A percentile compares a stretch with the other conserved stretches of the same genome.
These are phyloP conservation scores for Chrosomus eos DNA, from an alignment of 2,797 vertebrate species.

Conservation along the genomic window DNA sequence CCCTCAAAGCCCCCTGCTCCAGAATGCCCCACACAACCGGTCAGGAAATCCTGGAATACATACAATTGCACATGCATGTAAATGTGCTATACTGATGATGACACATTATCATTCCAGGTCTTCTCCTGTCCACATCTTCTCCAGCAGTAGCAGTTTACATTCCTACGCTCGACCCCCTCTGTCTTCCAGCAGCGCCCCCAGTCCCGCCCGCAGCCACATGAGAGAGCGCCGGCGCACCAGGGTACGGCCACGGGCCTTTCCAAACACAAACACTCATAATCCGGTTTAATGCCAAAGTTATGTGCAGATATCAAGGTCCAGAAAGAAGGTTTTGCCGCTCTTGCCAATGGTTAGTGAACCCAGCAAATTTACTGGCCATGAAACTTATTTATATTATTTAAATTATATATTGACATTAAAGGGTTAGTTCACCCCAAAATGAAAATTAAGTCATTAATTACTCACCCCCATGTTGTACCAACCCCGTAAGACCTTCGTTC, in stretches of 20 bases:
- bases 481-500: no score
- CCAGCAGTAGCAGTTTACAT: slow-evolving; percentile 99
- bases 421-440: no score
- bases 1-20: slow-evolving; percentile 95
- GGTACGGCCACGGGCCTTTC: slow-evolving; percentile 66
- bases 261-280: neutral
- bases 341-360: neutral
- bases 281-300: neutral
- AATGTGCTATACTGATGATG: slow-evolving; percentile 53
- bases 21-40: slow-evolving; percentile 82
- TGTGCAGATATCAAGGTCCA: neutral
- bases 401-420: neutral
- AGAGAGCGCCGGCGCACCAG: slow-evolving; percentile 85
- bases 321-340: neutral
- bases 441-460: no score
- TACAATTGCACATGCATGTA: neutral
- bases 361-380: neutral
- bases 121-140: slow-evolving; percentile 97
- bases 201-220: slow-evolving; percentile 86
- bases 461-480: no score
- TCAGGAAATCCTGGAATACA: slow-evolving; percentile 47
- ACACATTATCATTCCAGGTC: slow-evolving; percentile 79
- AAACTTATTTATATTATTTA: neutral
- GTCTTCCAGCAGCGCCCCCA: slow-evolving; percentile 85
- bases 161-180: slow-evolving; percentile 99